These are phyloP conservation scores for Melipona bicolor DNA, from an alignment of 2,888 invertebrate species.

Conservation along the genomic window DNA sequence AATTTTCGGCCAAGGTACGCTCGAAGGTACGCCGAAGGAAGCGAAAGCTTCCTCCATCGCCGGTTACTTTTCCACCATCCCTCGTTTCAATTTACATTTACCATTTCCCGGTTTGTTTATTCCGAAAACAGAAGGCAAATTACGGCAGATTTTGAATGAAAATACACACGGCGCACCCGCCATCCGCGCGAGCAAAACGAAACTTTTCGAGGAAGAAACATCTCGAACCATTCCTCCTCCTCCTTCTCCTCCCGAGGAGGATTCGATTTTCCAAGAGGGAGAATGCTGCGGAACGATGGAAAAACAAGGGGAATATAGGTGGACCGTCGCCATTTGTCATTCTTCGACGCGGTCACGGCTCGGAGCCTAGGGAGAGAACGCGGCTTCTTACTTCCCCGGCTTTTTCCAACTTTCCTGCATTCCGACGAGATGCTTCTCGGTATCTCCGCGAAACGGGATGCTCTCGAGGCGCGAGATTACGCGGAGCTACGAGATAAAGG, in stretches of 20 bases:
- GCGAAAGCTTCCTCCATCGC: not conserved
- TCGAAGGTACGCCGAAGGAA: no score
- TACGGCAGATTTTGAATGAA: not conserved
- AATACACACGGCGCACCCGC: not conserved
- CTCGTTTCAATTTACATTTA: not conserved
- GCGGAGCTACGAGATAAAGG: not conserved
- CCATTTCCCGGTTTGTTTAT: not conserved
- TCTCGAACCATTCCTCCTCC: not conserved
- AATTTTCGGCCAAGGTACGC: not conserved
- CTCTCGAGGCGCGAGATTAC: conserved; percentile 26
- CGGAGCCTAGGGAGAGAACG: not conserved
- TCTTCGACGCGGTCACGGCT: conserved; percentile 8
- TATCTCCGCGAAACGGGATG: conserved; percentile 28
- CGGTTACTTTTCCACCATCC: no score
- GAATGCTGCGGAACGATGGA: not conserved
- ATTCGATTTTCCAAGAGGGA: not conserved
- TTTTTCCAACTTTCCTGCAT: conserved; percentile 10
- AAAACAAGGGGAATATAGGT: not conserved
- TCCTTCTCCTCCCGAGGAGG: not conserved
- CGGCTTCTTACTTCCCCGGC: not conserved
- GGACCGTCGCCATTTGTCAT: not conserved
- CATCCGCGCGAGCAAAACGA: not conserved
- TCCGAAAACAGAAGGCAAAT: not conserved
- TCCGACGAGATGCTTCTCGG: conserved; percentile 9
- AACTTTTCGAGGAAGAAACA: not conserved